These are phyloP conservation scores for Ophioninae sp. DNA, from an alignment of 2,888 invertebrate species.

Conservation along the genomic window DNA sequence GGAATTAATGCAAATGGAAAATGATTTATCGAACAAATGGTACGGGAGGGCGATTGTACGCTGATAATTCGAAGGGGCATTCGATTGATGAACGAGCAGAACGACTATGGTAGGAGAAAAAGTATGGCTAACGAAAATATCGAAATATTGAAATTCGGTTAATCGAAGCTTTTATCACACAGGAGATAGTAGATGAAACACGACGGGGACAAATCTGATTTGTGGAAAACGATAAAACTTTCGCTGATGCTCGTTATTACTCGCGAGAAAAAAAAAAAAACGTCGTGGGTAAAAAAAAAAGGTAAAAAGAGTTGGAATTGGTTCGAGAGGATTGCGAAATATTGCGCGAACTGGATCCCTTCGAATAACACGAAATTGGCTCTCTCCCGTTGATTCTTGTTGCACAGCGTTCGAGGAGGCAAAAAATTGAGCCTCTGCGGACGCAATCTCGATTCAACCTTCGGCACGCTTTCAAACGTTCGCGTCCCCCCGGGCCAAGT, in stretches of 20 bases:
- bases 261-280: not conserved
- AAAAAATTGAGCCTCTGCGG: not conserved
- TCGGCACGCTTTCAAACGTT: not conserved
- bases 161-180: not conserved
- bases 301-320: not conserved
- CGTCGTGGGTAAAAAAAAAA: not conserved
- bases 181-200: not conserved
- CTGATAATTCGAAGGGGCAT: not conserved
- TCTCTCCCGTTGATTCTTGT: not conserved
- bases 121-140: not conserved
- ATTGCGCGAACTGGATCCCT: not conserved
- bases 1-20: not conserved
- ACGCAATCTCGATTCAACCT: not conserved
- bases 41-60: no score
- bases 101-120: not conserved
- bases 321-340: not conserved
- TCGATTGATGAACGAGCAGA: not conserved
- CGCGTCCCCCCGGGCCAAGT: not conserved
- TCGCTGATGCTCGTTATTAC: not conserved
- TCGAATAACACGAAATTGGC: not conserved
- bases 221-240: not conserved
- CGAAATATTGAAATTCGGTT: conserved; percentile 1
- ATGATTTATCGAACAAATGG: not conserved
- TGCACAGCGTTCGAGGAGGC: not conserved
- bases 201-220: not conserved